Conservation (phyloP, 2,113 vertebrate species). For the Chaetorhynchus papuensis region DNA sequence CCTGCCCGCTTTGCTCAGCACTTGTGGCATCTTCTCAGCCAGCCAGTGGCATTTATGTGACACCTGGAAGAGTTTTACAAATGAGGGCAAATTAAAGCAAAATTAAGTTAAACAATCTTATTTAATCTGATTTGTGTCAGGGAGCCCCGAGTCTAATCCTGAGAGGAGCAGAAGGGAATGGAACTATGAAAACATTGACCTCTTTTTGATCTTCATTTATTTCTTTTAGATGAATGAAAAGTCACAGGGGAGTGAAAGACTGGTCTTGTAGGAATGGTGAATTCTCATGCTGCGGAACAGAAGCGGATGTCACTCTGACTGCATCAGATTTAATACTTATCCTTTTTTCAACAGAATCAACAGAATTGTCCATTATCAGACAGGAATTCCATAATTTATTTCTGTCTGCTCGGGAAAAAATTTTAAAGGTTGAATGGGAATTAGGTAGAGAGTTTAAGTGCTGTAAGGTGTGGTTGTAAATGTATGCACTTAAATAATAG, state of each 20-base stretch:
- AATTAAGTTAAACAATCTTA: neutral
- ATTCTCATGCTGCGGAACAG: neutral
- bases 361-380: neutral
- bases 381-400: neutral
- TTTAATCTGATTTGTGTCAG: neutral
- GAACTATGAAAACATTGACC: neutral
- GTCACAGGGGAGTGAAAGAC: neutral
- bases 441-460: neutral
- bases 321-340: neutral
- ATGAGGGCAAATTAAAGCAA: neutral
- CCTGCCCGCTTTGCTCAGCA: neutral
- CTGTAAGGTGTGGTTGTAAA: neutral
- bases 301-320: neutral
- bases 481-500: neutral
- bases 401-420: neutral
- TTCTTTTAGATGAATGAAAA: neutral
- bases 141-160: neutral
- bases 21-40: neutral
- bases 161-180: neutral
- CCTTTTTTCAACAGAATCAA: neutral
- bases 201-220: neutral
- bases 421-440: neutral
- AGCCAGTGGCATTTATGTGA: neutral
- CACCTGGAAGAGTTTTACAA: neutral
- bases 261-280: neutral